These are phyloP conservation scores for Odobenus rosmarus DNA, from an alignment of 2,113 vertebrate genomes.

Conservation along the genomic window DNA sequence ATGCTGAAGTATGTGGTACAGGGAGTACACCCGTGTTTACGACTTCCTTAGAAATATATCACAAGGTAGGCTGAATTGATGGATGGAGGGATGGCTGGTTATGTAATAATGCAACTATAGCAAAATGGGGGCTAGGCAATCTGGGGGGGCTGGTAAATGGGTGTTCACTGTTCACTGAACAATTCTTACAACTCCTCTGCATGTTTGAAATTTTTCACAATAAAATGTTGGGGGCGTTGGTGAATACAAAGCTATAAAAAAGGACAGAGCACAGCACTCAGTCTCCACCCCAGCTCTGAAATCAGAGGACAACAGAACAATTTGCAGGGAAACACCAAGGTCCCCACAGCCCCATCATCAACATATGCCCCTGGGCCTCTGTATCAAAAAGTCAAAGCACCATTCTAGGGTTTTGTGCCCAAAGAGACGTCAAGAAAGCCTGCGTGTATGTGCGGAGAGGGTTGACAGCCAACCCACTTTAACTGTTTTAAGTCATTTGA, in stretches of 20 bases:
- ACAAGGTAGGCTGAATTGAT: neutral
- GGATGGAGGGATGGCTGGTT: neutral
- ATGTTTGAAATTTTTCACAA: neutral
- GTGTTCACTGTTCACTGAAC: neutral
- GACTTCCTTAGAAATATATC: neutral
- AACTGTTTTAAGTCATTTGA: neutral
- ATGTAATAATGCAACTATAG: neutral
- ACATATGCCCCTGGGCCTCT: neutral
- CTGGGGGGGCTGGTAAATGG: neutral
- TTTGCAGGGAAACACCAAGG: neutral
- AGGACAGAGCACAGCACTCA: neutral
- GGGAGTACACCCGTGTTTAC: neutral
- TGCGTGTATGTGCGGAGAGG: neutral
- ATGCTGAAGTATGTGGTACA: neutral
- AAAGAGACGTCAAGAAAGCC: neutral
- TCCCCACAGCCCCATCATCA: neutral
- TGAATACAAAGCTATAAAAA: neutral
- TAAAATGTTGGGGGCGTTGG: neutral
- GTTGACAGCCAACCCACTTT: neutral
- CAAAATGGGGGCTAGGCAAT: neutral
- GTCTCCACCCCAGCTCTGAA: neutral
- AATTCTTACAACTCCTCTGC: neutral
- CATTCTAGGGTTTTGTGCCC: neutral
- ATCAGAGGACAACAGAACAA: neutral
- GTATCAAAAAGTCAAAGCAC: neutral